Base-by-base conservation (phyloP, 2,113 vertebrate genomes). In the Eurystomus gularis region DNA sequence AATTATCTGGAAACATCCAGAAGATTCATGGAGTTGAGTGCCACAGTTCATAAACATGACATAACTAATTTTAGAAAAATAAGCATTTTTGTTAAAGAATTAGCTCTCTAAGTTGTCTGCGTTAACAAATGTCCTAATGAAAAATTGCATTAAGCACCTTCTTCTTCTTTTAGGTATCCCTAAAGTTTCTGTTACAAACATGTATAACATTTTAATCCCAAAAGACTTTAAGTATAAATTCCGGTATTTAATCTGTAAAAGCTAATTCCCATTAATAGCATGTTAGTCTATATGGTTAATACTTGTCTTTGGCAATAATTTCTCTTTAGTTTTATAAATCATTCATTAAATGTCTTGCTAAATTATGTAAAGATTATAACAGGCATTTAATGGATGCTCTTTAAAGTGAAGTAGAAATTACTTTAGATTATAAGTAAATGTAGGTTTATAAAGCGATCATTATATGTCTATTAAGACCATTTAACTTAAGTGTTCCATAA, bases 391-490 rank as follows among this genome's bases (percentile, higher is more conserved):
- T 96, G 86, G 86, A 82, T 97, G 64, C 83, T 96, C 98, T 96
- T 95, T 87, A 97, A 97, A 96, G 49, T 48, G 40, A 97, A 97
- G 96, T 82, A 98, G 92, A 97, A 97, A 97, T 97, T 97, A 97
- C 90, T 90, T 97, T 88, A 97, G 86, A 97, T 97, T 98, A 97
- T 96, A 98, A 97, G 95, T 97, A 97, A 96, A 91, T 97, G 93
- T 96, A 96, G 90, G 91, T 97, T 98, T 98, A 95, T 97, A 98
- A 97, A 97, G 66, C 90, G 94, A 94, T 98, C 97, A 96, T 98
- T 98, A 97, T 95, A 95, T 96, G 91, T 97, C 97, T 98, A 98
- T 98, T 98, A 98, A 98, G 94, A 95, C 84, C 95, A 97, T 97
- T 98, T 97, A 97, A 98, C 94, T 97, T 97, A 97, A 98, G 96